phyloP scores from a whole-genome alignment of 2,113 vertebrate genomes.

The Leptocoma aspasia region DNA sequence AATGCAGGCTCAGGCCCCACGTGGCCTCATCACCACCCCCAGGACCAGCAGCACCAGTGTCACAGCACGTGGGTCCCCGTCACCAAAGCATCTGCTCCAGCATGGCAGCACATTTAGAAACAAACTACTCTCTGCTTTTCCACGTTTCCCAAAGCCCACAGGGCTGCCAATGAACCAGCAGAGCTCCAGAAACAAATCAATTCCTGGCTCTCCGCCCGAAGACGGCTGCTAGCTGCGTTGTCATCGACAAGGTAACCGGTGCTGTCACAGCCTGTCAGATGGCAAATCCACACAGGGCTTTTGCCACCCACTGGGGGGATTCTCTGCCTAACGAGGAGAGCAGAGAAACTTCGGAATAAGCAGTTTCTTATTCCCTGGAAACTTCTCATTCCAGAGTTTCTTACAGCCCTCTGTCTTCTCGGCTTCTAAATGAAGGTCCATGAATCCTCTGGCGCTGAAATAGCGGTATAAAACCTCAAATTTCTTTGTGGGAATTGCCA shows the following conservation, averaged over 20 bases:
- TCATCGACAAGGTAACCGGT: not conserved
- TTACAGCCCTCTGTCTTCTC: not conserved
- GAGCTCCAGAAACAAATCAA: slow-evolving; percentile 12
- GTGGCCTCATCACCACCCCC: not conserved
- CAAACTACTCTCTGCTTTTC: not conserved
- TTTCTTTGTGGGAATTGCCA: not conserved
- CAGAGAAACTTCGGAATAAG: not conserved
- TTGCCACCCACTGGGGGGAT: not conserved
- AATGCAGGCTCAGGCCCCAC: not conserved
- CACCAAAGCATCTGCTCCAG: not conserved
- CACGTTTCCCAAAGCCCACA: not conserved
- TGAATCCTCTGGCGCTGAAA: not conserved
- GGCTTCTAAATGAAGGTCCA: not conserved
- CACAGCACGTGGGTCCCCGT: not conserved
- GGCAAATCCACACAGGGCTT: not conserved
- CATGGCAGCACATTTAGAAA: not conserved
- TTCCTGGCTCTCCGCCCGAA: not conserved
- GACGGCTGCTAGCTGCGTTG: not conserved
- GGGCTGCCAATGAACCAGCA: not conserved
- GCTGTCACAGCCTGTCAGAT: not conserved
- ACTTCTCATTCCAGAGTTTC: not conserved
- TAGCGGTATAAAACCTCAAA: not conserved
- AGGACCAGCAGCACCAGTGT: rapidly evolving
- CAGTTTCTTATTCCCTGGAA: not conserved
- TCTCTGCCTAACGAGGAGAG: not conserved